phyloP scores from a whole-genome alignment of 1,140 invertebrate species.

The Drosophila mauritiana region DNA sequence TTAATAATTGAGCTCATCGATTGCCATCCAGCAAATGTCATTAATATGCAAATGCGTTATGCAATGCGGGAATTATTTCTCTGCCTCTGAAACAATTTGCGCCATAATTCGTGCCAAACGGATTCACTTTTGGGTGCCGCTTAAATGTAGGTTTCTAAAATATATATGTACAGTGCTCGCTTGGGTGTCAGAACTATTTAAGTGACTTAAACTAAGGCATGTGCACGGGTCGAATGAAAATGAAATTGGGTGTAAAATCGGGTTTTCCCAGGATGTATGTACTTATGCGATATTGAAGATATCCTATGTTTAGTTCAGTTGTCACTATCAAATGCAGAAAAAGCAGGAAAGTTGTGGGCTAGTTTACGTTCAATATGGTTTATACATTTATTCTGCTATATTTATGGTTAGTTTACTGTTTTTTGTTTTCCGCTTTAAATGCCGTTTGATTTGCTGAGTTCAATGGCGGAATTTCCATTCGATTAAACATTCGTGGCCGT shows the following conservation, averaged over 20 bases:
- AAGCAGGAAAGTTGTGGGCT: constrained; percentile 29
- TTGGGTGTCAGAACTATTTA: constrained; percentile 35
- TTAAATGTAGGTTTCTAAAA: constrained; percentile 47
- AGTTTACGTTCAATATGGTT: constrained; percentile 32
- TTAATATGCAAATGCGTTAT: constrained; percentile 39
- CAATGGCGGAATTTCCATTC: constrained; percentile 3
- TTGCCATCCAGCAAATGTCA: constrained; percentile 17
- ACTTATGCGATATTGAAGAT: constrained; percentile 4
- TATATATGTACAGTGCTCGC: constrained; percentile 53
- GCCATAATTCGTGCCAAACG: constrained; percentile 18
- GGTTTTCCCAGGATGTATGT: background rate
- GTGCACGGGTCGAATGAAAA: constrained; percentile 18
- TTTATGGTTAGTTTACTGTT: constrained; percentile 29
- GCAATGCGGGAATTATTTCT: constrained; percentile 20
- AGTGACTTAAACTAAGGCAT: constrained; percentile 12
- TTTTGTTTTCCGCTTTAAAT: constrained; percentile 52
- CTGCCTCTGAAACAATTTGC: background rate
- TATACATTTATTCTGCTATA: constrained; percentile 38
- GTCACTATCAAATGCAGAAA: constrained; percentile 21
- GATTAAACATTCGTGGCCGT: constrained; percentile 17
- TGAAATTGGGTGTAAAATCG: constrained; percentile 15
- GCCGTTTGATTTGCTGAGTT: constrained; percentile 31
- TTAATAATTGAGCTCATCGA: constrained; percentile 29
- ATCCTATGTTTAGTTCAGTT: constrained; percentile 17
- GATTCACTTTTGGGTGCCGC: constrained; percentile 27